These are phyloP conservation scores for Sebastes dallii DNA, from an alignment of 2,797 vertebrate species.

Conservation along the genomic window DNA sequence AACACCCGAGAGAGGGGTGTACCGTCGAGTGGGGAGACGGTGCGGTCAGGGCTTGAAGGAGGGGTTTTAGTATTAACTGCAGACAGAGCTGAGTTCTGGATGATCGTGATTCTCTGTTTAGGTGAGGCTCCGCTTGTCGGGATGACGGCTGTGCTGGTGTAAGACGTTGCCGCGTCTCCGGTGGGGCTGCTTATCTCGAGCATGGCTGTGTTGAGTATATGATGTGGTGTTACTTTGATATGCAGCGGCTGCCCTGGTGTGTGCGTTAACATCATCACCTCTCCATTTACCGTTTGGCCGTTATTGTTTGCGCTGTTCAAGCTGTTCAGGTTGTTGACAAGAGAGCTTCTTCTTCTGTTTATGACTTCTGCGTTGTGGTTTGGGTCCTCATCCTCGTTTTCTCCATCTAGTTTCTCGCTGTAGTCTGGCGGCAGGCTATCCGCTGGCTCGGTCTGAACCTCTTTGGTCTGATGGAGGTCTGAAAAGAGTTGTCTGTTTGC, in stretches of 20 bases:
- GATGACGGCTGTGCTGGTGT: constrained; percentile 93
- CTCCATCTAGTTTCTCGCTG: constrained; percentile 81
- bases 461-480: constrained; percentile 86
- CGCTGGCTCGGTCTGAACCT: constrained; percentile 90
- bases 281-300: constrained; percentile 84
- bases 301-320: constrained; percentile 81
- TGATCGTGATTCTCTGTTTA: constrained; percentile 96
- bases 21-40: constrained; percentile 84
- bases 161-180: constrained; percentile 86
- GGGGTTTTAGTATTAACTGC: constrained; percentile 83
- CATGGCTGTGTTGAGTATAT: constrained; percentile 90
- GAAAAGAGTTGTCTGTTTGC: constrained; percentile 85
- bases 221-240: constrained; percentile 95
- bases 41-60: constrained; percentile 82
- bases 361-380: constrained; percentile 79
- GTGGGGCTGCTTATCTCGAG: constrained; percentile 94
- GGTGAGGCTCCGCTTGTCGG: constrained; percentile 89
- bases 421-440: constrained; percentile 84
- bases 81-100: constrained; percentile 88
- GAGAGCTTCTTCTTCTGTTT: constrained; percentile 80
- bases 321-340: constrained; percentile 79
- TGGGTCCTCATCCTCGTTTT: constrained; percentile 81
- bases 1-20: constrained; percentile 82
- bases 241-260: constrained; percentile 92
- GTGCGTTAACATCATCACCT: constrained; percentile 90